phyloP scores from a whole-genome alignment of 2,888 invertebrate genomes.

The Colletes collaris region DNA sequence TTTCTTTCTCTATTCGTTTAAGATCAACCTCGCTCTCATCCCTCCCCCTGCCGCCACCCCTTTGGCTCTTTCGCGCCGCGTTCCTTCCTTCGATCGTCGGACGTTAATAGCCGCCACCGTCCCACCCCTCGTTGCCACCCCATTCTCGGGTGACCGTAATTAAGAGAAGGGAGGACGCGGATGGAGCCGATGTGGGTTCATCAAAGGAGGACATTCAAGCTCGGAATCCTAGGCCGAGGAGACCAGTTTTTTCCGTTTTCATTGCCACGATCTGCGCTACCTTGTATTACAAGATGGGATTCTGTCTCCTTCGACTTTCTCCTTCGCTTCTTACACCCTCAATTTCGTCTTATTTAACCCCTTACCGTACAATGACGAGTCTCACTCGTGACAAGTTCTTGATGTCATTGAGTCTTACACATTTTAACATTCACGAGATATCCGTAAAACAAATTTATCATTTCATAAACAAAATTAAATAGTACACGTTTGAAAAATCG shows the following conservation, averaged over 20 bases:
- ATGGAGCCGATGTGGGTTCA: slow-evolving; percentile 41
- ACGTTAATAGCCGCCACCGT: slow-evolving; percentile 69
- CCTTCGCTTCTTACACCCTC: no score
- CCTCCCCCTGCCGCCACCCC: slow-evolving; percentile 6
- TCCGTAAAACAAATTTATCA: no score
- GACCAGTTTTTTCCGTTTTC: slow-evolving; percentile 30
- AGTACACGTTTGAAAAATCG: no score
- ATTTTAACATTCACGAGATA: no score
- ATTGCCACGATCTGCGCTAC: slow-evolving; percentile 14
- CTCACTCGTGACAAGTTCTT: no score
- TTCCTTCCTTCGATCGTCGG: slow-evolving; percentile 63
- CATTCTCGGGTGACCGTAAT: slow-evolving; percentile 62
- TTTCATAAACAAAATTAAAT: no score
- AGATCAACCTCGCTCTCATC: slow-evolving; percentile 33
- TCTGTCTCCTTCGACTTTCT: not conserved
- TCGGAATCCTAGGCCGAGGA: slow-evolving; percentile 25
- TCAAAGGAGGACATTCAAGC: slow-evolving; percentile 48
- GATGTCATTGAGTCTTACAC: no score
- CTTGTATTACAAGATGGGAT: slow-evolving; percentile 4
- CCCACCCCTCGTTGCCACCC: slow-evolving; percentile 28
- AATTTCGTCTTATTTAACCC: no score
- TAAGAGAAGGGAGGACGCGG: slow-evolving; percentile 66
- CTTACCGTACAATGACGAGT: no score
- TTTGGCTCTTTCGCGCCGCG: slow-evolving; percentile 33
- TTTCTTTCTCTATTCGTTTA: slow-evolving; percentile 39